Percentiles rank a stretch among this genome's conserved stretches.
Evolutionary conservation across 2,888 invertebrate species (phyloP).

Genomic region (Drosophila helvetica): DNA sequence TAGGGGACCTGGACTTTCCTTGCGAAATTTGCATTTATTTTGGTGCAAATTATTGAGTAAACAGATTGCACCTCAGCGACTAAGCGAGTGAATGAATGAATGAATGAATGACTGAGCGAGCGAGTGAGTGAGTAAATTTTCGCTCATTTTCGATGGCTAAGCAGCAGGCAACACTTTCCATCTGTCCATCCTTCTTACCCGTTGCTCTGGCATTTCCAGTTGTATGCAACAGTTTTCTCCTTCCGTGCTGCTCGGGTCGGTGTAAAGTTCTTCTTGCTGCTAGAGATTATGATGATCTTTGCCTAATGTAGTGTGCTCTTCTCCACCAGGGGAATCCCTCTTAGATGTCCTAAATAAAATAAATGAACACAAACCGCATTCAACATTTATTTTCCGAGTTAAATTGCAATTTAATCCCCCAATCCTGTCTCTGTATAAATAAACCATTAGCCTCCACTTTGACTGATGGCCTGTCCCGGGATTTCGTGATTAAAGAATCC

Average conservation of each 20-base stretch:
- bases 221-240: slow-evolving; percentile 30
- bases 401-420: slow-evolving; percentile 46
- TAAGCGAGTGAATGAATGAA: slow-evolving; percentile 5
- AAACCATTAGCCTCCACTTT: slow-evolving; percentile 43
- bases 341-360: slow-evolving; percentile 29
- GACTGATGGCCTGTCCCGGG: slow-evolving; percentile 45
- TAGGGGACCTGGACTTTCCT: slow-evolving; percentile 49
- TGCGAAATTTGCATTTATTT: slow-evolving; percentile 62
- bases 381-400: slow-evolving; percentile 36
- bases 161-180: slow-evolving; percentile 2
- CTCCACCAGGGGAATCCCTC: neutral
- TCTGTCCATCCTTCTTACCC: too few relatives aligned
- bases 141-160: slow-evolving; percentile 31
- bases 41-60: slow-evolving; percentile 62
- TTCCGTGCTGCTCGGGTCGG: slow-evolving; percentile 16
- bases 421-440: slow-evolving; percentile 43
- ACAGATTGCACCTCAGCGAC: slow-evolving; percentile 63
- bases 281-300: slow-evolving; percentile 43
- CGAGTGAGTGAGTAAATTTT: slow-evolving; percentile 37
- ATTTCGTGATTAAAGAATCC: slow-evolving; percentile 31
- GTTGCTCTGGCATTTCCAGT: neutral
- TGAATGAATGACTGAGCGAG: slow-evolving; percentile 22
- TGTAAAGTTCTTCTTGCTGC: slow-evolving; percentile 19
- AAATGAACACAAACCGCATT: slow-evolving; percentile 38
- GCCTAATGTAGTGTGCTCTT: slow-evolving; percentile 34